Percentiles rank a stretch among this genome's conserved stretches.
These are phyloP conservation scores for Phragmatobia fuliginosa DNA, from an alignment of 2,888 invertebrate species.

Conservation along the genomic window DNA sequence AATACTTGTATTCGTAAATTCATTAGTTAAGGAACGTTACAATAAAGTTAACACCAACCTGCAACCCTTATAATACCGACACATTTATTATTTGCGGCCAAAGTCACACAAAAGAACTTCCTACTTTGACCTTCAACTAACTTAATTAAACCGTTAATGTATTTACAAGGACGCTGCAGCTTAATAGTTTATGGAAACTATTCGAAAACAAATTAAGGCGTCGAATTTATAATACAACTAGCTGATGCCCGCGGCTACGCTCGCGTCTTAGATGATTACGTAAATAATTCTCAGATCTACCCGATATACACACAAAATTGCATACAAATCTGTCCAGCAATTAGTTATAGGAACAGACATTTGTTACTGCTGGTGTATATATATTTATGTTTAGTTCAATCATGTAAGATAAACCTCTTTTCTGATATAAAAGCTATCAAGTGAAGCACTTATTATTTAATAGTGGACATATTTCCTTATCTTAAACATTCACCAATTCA, in stretches of 20 bases:
- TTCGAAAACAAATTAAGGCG: not conserved
- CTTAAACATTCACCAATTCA: too few species aligned
- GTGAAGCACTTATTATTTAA: too few species aligned
- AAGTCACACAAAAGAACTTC: not conserved
- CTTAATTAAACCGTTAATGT: slow-evolving; percentile 4
- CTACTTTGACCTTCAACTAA: slow-evolving; percentile 6
- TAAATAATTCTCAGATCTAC: too few species aligned
- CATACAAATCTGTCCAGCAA: too few species aligned
- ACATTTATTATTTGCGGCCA: not conserved
- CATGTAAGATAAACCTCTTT: too few species aligned
- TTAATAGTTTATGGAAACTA: not conserved
- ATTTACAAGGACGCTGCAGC: slow-evolving; percentile 8
- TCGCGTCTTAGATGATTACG: too few species aligned
- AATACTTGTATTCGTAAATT: too few species aligned
- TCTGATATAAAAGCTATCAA: too few species aligned
- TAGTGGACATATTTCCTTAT: too few species aligned
- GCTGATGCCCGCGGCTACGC: too few species aligned
- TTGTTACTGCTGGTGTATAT: not conserved
- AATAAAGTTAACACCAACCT: not conserved
- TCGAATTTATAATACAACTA: not conserved
- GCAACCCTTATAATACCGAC: not conserved
- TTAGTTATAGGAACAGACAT: too few species aligned
- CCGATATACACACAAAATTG: too few species aligned
- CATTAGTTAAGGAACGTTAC: not conserved
- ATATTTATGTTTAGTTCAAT: not conserved